A percentile compares a stretch with the other conserved stretches of the same genome.
phyloP scores from a whole-genome alignment of 2,113 vertebrate genomes.

The Brachypodius melanocephalos region DNA sequence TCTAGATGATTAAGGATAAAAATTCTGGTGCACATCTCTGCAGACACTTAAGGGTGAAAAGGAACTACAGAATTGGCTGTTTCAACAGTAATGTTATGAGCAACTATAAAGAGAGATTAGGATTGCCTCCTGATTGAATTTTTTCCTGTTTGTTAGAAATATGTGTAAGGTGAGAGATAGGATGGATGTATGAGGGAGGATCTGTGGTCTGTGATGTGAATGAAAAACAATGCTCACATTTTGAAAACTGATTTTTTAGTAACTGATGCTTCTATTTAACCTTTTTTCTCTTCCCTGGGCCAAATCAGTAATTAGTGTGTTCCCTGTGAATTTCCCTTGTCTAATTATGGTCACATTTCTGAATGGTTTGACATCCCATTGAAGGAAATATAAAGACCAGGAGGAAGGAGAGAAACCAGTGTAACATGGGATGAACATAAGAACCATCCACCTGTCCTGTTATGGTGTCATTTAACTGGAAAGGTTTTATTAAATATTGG shows the following conservation, averaged over 20 bases:
- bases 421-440: not conserved
- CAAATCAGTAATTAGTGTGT: not conserved
- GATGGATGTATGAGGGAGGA: not conserved
- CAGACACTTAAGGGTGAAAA: not conserved
- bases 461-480: not conserved
- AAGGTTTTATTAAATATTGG: not conserved
- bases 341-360: not conserved
- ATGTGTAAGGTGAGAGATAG: not conserved
- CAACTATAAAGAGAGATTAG: not conserved
- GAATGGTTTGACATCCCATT: not conserved
- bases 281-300: not conserved
- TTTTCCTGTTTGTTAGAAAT: not conserved
- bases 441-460: not conserved
- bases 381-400: not conserved
- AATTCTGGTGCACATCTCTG: not conserved
- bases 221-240: not conserved
- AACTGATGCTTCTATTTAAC: not conserved
- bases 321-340: not conserved
- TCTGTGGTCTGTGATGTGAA: not conserved
- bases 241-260: not conserved
- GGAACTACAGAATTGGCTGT: not conserved
- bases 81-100: not conserved
- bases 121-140: not conserved
- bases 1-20: not conserved
- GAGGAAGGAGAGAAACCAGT: not conserved